These are phyloP conservation scores for Synanthedon formicaeformis DNA, from an alignment of 2,888 invertebrate species.

Conservation along the genomic window DNA sequence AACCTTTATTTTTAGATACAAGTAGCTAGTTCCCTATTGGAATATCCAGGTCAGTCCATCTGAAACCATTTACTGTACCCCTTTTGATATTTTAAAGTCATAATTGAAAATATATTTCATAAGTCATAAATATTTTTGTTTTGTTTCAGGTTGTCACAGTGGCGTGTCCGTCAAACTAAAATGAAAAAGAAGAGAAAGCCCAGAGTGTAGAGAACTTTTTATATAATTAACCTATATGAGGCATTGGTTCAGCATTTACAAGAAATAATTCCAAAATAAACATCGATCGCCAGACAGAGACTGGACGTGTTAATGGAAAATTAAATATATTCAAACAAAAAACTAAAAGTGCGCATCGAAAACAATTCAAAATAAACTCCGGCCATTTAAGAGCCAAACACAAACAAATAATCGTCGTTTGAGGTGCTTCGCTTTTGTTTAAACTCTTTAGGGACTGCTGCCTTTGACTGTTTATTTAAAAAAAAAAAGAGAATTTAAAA, in stretches of 20 bases:
- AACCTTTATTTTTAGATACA: too few relatives aligned
- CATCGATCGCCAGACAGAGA: conserved; percentile 38
- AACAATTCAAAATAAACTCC: conserved; percentile 32
- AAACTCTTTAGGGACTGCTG: conserved; percentile 55
- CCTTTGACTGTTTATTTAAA: conserved; percentile 41
- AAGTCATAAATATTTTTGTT: conserved; percentile 1
- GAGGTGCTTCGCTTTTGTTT: conserved; percentile 51
- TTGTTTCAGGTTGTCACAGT: conserved; percentile 39
- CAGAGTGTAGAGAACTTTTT: conserved; percentile 8
- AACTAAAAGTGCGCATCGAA: conserved; percentile 14
- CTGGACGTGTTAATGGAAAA: conserved; percentile 25
- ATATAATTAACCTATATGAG: too few relatives aligned
- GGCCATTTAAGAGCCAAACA: conserved; percentile 39
- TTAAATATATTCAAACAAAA: conserved; percentile 1
- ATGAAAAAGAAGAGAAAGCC: conserved; percentile 66
- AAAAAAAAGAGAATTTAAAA: conserved; percentile 27
- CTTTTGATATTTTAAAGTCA: too few relatives aligned
- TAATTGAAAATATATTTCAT: too few relatives aligned
- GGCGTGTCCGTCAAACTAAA: conserved; percentile 22
- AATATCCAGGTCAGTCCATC: too few relatives aligned
- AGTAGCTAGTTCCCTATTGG: too few relatives aligned
- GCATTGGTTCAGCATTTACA: too few relatives aligned
- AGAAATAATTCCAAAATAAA: background rate
- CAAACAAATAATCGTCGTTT: conserved; percentile 58
- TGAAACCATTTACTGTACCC: too few relatives aligned